These are phyloP conservation scores for Isoperla grammatica DNA, from an alignment of 2,888 invertebrate genomes.

Conservation along the genomic window DNA sequence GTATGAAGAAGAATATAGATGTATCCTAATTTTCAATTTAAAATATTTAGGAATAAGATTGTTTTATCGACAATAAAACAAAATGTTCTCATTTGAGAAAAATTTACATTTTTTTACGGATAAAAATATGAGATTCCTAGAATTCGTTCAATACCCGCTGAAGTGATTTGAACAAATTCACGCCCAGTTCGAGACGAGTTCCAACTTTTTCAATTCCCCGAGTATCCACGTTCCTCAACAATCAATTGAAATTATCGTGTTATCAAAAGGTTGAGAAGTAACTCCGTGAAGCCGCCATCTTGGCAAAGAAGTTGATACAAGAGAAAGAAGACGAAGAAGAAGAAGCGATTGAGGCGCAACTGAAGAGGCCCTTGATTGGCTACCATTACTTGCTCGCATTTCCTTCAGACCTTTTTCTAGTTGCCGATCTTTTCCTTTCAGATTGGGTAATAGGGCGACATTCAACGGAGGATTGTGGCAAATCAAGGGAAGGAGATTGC, in stretches of 20 bases:
- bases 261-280: conserved; percentile 18
- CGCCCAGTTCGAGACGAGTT: too few species aligned
- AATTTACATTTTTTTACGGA: too few species aligned
- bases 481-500: conserved; percentile 20
- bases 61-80: too few species aligned
- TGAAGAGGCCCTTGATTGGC: conserved; percentile 14
- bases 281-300: background rate
- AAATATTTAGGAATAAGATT: too few species aligned
- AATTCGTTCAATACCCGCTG: too few species aligned
- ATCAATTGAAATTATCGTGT: conserved; percentile 23
- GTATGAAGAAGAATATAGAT: too few species aligned
- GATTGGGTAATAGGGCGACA: conserved; percentile 28
- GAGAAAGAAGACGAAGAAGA: too few species aligned
- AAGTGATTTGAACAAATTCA: too few species aligned
- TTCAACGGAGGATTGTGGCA: conserved; percentile 30
- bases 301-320: background rate
- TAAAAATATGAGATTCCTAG: too few species aligned
- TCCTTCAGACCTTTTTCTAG: background rate
- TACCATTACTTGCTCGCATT: background rate
- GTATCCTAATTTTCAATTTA: too few species aligned
- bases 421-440: conserved; percentile 11
- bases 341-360: conserved; percentile 1
- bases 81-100: too few species aligned
- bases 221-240: conserved; percentile 6
- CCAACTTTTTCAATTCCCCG: background rate